Evolutionary conservation across 1,140 invertebrate genomes (phyloP).

Genomic region (Philopotamus ludificatus): DNA sequence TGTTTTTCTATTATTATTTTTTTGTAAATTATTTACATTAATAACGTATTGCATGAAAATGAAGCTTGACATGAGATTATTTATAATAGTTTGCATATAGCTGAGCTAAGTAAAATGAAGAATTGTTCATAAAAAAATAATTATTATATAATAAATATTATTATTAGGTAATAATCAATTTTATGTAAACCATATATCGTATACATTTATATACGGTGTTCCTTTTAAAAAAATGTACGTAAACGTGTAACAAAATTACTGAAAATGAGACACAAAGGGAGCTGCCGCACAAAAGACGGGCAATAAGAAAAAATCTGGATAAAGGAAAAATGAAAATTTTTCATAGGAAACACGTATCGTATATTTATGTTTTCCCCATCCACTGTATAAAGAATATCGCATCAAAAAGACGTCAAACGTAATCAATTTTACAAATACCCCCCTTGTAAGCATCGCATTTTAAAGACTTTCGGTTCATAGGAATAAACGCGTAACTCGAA

Average conservation of each 20-base stretch:
- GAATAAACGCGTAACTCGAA: constrained; percentile 1
- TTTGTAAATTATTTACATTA: too few relatives aligned
- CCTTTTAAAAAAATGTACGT: constrained; percentile 17
- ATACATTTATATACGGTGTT: too few relatives aligned
- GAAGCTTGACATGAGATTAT: too few relatives aligned
- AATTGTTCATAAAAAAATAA: too few relatives aligned
- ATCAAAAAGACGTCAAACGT: constrained; percentile 53
- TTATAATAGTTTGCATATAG: too few relatives aligned
- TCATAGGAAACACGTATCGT: constrained; percentile 25
- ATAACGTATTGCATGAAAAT: too few relatives aligned
- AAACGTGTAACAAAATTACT: constrained; percentile 29
- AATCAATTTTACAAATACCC: constrained; percentile 55
- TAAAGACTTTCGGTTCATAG: neutral
- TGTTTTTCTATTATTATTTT: too few relatives aligned
- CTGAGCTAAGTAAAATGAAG: too few relatives aligned
- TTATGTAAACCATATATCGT: too few relatives aligned
- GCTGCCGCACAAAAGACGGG: constrained; percentile 26
- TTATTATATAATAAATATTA: too few relatives aligned
- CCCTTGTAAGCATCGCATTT: constrained; percentile 22
- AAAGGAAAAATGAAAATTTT: constrained; percentile 27
- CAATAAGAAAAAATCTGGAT: constrained; percentile 26
- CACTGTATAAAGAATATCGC: constrained; percentile 41
- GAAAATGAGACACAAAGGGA: constrained; percentile 30
- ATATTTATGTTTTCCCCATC: constrained; percentile 23
- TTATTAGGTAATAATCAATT: too few relatives aligned